Base-by-base conservation (phyloP, 2,888 invertebrate genomes). In the Noctua fimbriata region DNA sequence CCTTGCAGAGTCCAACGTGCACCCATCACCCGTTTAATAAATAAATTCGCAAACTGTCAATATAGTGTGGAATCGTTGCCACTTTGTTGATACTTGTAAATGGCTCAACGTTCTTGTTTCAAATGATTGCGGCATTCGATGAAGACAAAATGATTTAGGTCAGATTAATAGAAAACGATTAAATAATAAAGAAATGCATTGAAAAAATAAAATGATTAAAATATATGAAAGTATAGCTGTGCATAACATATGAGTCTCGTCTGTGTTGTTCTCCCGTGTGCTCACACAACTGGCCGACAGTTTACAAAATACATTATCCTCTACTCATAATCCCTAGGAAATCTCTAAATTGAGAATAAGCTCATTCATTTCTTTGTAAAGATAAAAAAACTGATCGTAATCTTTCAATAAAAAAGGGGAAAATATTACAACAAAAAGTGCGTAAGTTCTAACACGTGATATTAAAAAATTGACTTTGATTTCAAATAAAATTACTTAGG, bases 271-370 rank as follows among this genome's bases (percentile, higher is more conserved):
- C 60, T 55, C 16, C n/a, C 24, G 58, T 41, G n/a, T 47, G 58
- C n/a, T 66, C 65, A 28, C 47, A 24, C 69, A 32, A 41, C 28
- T 16, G 52, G 44, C 14, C 66, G 52, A 77, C 49, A 71, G 47
- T 47, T 55, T 60, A 60, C 73, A 65, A 44, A 63, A 44, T 60
- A 66, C 72, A 76, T 70, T 65, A 73, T 52, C 69, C 66, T 73
- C 74, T 74, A 69, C 76, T 84, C 52, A 66, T 85, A 76, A 63
- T 69, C 28, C 47, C 63, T 81, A 66, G 14, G 60, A 41, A 73
- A 77, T 83, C 74, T 79, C 81, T 81, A 88, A 86, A 89, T 89
- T 85, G 90, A 90, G 89, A 89, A 78, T 90, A 91, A 92, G 90
- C 92, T 92, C 91, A 90, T 86, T 82, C 78, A 80, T 87, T 85